Conservation (phyloP, 2,888 invertebrate genomes). For the Scaptomyza caliginosa region DNA sequence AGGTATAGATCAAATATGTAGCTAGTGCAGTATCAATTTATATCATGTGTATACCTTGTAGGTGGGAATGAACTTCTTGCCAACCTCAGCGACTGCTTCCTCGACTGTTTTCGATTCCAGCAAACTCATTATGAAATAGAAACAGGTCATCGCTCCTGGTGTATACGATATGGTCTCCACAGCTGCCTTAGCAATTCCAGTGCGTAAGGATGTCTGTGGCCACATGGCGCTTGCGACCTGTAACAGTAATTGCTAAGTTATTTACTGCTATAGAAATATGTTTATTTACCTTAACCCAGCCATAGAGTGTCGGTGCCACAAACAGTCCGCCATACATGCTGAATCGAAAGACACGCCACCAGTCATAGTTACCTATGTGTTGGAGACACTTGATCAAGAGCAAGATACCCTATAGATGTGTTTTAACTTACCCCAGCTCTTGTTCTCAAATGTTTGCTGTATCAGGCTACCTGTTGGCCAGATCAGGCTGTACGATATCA, state of each 20-base stretch:
- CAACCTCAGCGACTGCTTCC: constrained; percentile 87
- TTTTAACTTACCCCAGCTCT: constrained; percentile 86
- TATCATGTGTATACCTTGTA: constrained; percentile 84
- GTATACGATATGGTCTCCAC: constrained; percentile 91
- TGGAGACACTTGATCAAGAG: not conserved
- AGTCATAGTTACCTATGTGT: constrained; percentile 86
- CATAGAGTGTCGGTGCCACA: constrained; percentile 92
- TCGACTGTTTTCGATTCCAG: constrained; percentile 88
- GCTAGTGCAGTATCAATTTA: not conserved
- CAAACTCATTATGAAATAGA: constrained; percentile 91
- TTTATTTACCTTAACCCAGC: constrained; percentile 88
- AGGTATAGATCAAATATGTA: not conserved
- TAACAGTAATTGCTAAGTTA: not conserved
- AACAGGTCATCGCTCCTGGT: constrained; percentile 90
- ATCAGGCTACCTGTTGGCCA: constrained; percentile 90
- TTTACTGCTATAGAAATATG: not conserved
- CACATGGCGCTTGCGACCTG: constrained; percentile 88
- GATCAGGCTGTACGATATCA: constrained; percentile 89
- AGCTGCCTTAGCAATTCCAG: constrained; percentile 90
- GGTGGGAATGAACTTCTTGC: constrained; percentile 90
- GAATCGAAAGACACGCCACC: constrained; percentile 89
- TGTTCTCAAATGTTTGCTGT: constrained; percentile 89
- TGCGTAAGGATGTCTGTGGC: constrained; percentile 89
- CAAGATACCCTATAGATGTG: not conserved
- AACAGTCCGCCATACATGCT: constrained; percentile 92